These are phyloP conservation scores for Cordilura impudica DNA, from an alignment of 2,888 invertebrate genomes.

Conservation along the genomic window DNA sequence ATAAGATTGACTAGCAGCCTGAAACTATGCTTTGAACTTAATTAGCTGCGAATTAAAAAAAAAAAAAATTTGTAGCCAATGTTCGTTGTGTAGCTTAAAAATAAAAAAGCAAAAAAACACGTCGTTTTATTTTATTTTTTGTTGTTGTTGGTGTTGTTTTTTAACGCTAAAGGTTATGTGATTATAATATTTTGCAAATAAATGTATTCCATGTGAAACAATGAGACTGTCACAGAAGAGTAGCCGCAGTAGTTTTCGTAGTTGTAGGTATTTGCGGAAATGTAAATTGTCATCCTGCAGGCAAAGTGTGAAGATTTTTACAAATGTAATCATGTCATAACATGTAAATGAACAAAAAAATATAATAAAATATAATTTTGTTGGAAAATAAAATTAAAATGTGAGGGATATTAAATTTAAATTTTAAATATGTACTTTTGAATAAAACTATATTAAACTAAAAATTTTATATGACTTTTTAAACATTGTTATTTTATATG, in stretches of 20 bases:
- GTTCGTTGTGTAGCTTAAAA: constrained; percentile 16
- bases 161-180: constrained; percentile 50
- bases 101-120: constrained; percentile 23
- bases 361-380: too few relatives aligned
- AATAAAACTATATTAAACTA: too few relatives aligned
- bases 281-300: constrained; percentile 57
- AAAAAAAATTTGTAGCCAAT: constrained; percentile 3
- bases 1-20: constrained; percentile 25
- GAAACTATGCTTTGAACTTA: constrained; percentile 59
- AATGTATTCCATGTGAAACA: not conserved
- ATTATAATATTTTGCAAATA: constrained; percentile 38
- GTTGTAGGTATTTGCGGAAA: constrained; percentile 27
- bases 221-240: not conserved
- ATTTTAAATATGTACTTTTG: too few relatives aligned
- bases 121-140: not conserved
- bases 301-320: constrained; percentile 56
- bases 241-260: not conserved
- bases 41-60: constrained; percentile 64
- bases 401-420: too few relatives aligned
- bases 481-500: too few relatives aligned
- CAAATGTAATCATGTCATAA: constrained; percentile 63
- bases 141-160: too few relatives aligned
- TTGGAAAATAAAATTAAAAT: too few relatives aligned
- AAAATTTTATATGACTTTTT: too few relatives aligned
- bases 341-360: constrained; percentile 62